Evolutionary conservation across 1,140 invertebrate species (phyloP).

Genomic region (Maniola jurtina): DNA sequence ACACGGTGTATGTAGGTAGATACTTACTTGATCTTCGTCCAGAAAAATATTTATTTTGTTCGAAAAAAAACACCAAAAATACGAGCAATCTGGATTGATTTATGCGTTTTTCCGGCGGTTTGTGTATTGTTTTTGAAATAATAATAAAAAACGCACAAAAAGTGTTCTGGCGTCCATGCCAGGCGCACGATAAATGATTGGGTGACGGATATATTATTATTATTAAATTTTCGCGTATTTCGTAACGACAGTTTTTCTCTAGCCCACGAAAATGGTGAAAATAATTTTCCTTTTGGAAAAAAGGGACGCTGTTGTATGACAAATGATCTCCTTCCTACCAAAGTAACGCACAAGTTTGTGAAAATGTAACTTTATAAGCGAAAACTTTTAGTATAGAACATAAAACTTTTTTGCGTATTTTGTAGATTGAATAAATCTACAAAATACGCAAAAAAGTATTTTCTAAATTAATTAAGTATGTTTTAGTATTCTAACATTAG

Average conservation of each 20-base stretch:
- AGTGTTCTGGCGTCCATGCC: slow-evolving; percentile 21
- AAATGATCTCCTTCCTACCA: neutral
- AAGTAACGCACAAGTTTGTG: neutral
- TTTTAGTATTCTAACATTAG: too few relatives aligned
- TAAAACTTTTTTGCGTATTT: neutral
- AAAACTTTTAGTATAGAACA: neutral
- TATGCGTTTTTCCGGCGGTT: slow-evolving; percentile 16
- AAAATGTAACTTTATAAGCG: neutral
- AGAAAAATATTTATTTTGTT: too few relatives aligned
- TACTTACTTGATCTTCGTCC: too few relatives aligned
- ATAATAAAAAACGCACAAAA: slow-evolving; percentile 17
- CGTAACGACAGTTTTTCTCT: neutral
- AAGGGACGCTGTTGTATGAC: neutral
- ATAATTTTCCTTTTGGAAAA: neutral
- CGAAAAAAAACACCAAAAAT: slow-evolving; percentile 10
- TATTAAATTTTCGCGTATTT: slow-evolving; percentile 13
- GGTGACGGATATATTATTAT: slow-evolving; percentile 22
- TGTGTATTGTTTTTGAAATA: slow-evolving; percentile 18
- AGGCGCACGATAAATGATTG: slow-evolving; percentile 18
- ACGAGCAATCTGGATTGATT: slow-evolving; percentile 16
- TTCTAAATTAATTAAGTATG: too few relatives aligned
- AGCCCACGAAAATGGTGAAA: neutral
- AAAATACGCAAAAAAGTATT: too few relatives aligned
- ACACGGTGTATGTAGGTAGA: too few relatives aligned
- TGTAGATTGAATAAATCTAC: too few relatives aligned